Base-by-base conservation (phyloP, 2,113 vertebrate genomes). In the Oplegnathus fasciatus region DNA sequence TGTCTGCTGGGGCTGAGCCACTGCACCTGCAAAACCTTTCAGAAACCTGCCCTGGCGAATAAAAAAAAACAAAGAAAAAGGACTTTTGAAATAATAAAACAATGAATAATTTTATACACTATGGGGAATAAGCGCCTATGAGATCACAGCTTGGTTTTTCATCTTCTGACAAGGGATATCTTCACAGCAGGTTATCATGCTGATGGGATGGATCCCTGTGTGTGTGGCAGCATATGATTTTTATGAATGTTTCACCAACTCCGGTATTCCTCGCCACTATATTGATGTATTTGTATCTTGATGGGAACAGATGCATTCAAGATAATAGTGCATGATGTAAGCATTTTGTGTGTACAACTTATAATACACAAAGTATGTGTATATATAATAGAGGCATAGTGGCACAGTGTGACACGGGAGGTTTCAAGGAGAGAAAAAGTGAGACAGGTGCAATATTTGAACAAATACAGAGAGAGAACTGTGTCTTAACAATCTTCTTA, bases 241-340 rank as follows among this genome's bases (percentile, higher is more conserved):
- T 87, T 92, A 91, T 91, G 85, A 94, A 93, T 90, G 84, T 85
- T 76, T 83, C 86, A 75, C 73, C 30, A 57, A 80, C 82, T 61
- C 79, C 65, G 32, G 78, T 75, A 58, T 65, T 85, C 87, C 66
- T 75, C 50, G 28, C 80, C 75, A 24, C 79, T 67, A 28, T 75
- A 81, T 66, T 93, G 91, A 94, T 87, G 77, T 90, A 84, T 88
- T 78, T 79, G 64, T 79, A 75, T 76, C 91, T 85, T 94, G 90
- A 92, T 92, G 82, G 86, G 90, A 90, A 88, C 83, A 91, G 93
- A 94, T 95, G 85, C 91, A 92, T 87, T 91, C 84, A 65, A 84
- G 86, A 91, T 90, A 94, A 92, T 84, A 83, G 44, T 83, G 86
- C 88, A 88, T 73, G 87, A 91, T 91, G 89, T 86, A 90, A 93